These are phyloP conservation scores for Chaunax sp. DNA, from an alignment of 2,797 vertebrate genomes.

Conservation along the genomic window DNA sequence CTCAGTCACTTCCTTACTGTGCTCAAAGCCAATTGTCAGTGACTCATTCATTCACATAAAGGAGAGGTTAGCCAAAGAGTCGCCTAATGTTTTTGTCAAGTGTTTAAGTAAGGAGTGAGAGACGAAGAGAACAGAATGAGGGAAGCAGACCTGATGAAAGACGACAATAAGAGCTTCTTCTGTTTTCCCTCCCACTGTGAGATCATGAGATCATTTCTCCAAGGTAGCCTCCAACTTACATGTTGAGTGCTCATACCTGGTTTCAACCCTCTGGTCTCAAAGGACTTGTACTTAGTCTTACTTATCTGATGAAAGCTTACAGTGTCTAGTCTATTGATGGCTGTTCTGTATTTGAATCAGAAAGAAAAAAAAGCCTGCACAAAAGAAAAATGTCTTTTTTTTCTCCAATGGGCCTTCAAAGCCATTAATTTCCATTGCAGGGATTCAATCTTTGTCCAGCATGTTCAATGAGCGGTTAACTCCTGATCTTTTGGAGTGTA, in stretches of 20 bases:
- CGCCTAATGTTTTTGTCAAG: slow-evolving; percentile 25
- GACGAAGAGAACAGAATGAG: slow-evolving; percentile 29
- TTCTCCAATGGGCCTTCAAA: slow-evolving; percentile 1
- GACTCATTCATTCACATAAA: slow-evolving; percentile 47
- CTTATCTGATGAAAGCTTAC: slow-evolving; percentile 48
- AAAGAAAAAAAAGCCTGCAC: not conserved
- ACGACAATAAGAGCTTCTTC: slow-evolving; percentile 41
- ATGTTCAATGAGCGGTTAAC: slow-evolving; percentile 8
- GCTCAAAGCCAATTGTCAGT: slow-evolving; percentile 46
- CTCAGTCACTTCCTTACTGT: slow-evolving; percentile 31
- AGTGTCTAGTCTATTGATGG: slow-evolving; percentile 20
- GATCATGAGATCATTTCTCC: slow-evolving; percentile 28
- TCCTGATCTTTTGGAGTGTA: slow-evolving; percentile 4
- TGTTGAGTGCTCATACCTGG: slow-evolving; percentile 38
- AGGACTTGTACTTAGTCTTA: slow-evolving; percentile 38
- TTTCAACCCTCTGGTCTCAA: slow-evolving; percentile 29
- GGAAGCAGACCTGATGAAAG: slow-evolving; percentile 46
- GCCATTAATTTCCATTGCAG: not conserved
- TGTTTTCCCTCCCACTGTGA: slow-evolving; percentile 32
- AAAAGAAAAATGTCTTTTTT: not conserved
- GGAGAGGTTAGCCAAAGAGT: slow-evolving; percentile 20
- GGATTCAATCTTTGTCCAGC: slow-evolving; percentile 6
- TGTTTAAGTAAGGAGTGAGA: slow-evolving; percentile 35
- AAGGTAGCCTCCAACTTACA: slow-evolving; percentile 34
- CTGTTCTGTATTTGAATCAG: slow-evolving; percentile 10